Conservation (phyloP, 2,797 vertebrate species). For the Gobionotothen gibberifrons region DNA sequence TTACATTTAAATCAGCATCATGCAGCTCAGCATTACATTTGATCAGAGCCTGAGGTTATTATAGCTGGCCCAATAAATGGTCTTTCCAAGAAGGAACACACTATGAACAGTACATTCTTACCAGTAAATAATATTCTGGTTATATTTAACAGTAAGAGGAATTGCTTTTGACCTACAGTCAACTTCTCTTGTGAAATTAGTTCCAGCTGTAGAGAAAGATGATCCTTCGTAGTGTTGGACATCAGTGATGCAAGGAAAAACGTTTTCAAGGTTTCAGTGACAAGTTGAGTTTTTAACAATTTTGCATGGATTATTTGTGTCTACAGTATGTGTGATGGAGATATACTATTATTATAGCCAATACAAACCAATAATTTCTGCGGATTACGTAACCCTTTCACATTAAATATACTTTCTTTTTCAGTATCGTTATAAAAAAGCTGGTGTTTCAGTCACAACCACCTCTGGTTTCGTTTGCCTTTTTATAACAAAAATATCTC, state of each 20-base stretch:
- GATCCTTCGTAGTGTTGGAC: background rate
- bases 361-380: background rate
- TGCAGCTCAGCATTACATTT: conserved; percentile 1
- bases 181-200: conserved; percentile 1
- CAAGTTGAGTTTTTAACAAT: background rate
- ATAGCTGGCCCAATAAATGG: conserved; percentile 8
- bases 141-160: conserved; percentile 12
- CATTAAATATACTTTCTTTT: background rate
- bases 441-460: background rate
- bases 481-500: background rate
- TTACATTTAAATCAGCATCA: conserved; percentile 27
- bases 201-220: background rate
- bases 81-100: background rate
- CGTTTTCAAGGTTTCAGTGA: conserved; percentile 5
- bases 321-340: background rate
- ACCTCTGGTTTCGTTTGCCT: background rate
- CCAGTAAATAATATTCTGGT: conserved; percentile 17
- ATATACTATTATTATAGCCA: background rate
- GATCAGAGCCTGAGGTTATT: background rate
- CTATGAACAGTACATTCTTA: conserved; percentile 7
- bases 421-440: background rate
- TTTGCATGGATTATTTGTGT: conserved; percentile 6
- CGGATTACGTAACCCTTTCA: background rate
- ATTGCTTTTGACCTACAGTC: conserved; percentile 17
- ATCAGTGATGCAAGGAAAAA: background rate